Evolutionary conservation across 2,888 invertebrate genomes (phyloP).

Genomic region (Epinotia bilunana): DNA sequence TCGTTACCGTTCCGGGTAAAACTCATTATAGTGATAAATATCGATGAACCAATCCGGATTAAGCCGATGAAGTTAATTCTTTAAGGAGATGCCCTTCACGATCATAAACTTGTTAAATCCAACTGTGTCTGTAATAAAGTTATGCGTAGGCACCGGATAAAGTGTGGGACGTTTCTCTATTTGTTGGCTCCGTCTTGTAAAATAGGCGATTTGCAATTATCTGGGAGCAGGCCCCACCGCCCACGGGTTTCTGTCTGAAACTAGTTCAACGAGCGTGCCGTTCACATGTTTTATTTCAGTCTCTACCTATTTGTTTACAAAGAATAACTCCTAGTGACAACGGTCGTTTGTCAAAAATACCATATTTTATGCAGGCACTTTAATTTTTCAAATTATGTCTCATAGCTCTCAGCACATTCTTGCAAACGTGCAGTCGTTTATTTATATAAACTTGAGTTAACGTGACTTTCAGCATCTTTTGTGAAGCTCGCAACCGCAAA

Average conservation of each 20-base stretch:
- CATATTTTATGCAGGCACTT: constrained; percentile 31
- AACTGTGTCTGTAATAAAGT: constrained; percentile 38
- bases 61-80: constrained; percentile 8
- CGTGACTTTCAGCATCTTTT: constrained; percentile 21
- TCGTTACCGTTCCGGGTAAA: not conserved
- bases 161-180: constrained; percentile 45
- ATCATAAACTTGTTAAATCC: constrained; percentile 36
- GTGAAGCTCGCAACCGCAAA: constrained; percentile 12
- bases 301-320: constrained; percentile 43
- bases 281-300: constrained; percentile 45
- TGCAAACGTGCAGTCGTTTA: constrained; percentile 17
- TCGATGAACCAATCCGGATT: constrained; percentile 5
- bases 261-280: constrained; percentile 44
- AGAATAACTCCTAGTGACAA: constrained; percentile 40
- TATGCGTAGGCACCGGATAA: constrained; percentile 42
- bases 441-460: constrained; percentile 27
- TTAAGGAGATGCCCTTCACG: constrained; percentile 25
- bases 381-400: constrained; percentile 33
- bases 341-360: constrained; percentile 38
- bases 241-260: constrained; percentile 38
- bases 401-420: constrained; percentile 29
- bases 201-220: constrained; percentile 47
- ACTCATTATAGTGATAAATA: constrained; percentile 19
- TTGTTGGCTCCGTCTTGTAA: constrained; percentile 42
- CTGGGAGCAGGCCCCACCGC: constrained; percentile 42